These are phyloP conservation scores for Byasa hedistus DNA, from an alignment of 2,888 invertebrate species.

Conservation along the genomic window DNA sequence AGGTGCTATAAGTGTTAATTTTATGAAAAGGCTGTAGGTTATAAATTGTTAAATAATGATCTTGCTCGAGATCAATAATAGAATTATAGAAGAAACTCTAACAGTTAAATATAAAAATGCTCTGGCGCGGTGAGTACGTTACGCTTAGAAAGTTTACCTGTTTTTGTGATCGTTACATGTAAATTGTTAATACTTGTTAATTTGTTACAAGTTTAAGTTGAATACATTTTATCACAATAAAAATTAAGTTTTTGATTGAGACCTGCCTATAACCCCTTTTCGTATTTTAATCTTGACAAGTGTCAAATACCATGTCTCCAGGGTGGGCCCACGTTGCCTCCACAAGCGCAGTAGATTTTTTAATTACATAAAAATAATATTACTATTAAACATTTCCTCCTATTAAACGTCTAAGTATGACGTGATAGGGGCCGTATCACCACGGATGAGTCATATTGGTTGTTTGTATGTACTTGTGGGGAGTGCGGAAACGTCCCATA, in stretches of 20 bases:
- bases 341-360: conserved; percentile 40
- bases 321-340: conserved; percentile 78
- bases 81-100: conserved; percentile 98
- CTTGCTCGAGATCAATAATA: conserved; percentile 99
- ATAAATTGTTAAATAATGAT: conserved; percentile 87
- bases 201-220: conserved; percentile 15
- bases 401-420: conserved; percentile 52
- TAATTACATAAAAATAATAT: conserved; percentile 33
- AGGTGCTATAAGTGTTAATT: conserved; percentile 79
- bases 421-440: conserved; percentile 68
- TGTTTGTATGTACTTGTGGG: conserved; percentile 61
- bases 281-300: conserved; percentile 63
- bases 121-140: conserved; percentile 93
- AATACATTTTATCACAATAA: conserved; percentile 22
- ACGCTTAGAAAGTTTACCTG: conserved; percentile 76
- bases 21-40: conserved; percentile 78
- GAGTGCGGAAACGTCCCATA: conserved; percentile 69
- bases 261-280: conserved; percentile 66
- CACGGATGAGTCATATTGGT: conserved; percentile 68
- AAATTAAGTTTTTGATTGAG: conserved; percentile 29
- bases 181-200: conserved; percentile 37
- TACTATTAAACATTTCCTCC: conserved; percentile 43
- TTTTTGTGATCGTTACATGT: conserved; percentile 60
- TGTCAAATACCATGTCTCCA: conserved; percentile 61
- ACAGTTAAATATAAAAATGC: conserved; percentile 97